Evolutionary conservation across 2,888 invertebrate genomes (phyloP).

Genomic region (Trichacis sp.): DNA sequence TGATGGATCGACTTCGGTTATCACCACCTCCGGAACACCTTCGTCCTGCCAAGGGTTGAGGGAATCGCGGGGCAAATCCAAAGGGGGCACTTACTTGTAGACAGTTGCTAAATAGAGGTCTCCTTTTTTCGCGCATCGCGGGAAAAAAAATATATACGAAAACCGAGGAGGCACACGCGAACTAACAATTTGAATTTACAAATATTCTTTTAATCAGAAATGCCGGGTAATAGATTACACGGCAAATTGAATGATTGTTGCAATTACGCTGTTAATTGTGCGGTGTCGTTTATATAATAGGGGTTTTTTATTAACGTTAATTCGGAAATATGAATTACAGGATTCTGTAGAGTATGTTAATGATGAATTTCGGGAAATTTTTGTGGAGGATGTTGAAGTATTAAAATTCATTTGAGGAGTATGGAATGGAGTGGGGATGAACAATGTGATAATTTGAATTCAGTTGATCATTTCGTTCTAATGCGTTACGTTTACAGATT

Average conservation of each 20-base stretch:
- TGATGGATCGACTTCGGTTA: slow-evolving; percentile 67
- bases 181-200: slow-evolving; percentile 41
- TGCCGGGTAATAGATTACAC: slow-evolving; percentile 38
- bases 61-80: slow-evolving; percentile 31
- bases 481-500: no score
- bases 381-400: no score
- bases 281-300: no score
- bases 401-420: no score
- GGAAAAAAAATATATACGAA: slow-evolving; percentile 39
- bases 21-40: slow-evolving; percentile 64
- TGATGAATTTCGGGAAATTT: no score
- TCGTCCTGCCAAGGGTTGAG: slow-evolving; percentile 34
- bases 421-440: no score
- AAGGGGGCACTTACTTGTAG: slow-evolving; percentile 56
- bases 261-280: slow-evolving; percentile 17
- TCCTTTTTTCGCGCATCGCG: slow-evolving; percentile 39
- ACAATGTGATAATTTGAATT: no score
- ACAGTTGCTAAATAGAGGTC: slow-evolving; percentile 58
- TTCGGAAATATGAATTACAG: no score
- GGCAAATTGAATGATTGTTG: slow-evolving; percentile 37
- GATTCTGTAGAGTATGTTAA: no score
- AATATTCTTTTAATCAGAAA: slow-evolving; percentile 35
- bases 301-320: no score
- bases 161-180: slow-evolving; percentile 39
- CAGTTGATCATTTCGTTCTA: no score